Evolutionary conservation across 2,797 vertebrate genomes (phyloP), one percentile per base, ranked within the genome.

Genomic region (Pangasius djambal): DNA sequence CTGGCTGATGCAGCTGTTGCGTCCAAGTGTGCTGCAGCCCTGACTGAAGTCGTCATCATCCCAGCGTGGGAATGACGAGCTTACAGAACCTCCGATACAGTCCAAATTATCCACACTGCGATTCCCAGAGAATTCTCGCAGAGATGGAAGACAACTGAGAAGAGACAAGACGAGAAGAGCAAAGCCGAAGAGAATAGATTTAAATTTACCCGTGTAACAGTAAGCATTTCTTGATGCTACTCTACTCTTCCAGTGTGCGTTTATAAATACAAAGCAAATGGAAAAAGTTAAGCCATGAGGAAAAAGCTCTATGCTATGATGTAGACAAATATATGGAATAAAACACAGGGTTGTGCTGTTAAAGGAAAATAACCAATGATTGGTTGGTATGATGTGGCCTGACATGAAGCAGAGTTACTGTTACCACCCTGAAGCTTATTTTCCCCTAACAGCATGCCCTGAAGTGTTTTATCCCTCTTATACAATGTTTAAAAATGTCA

Each of bases 11-110:
- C 96, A 95, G 93, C 95, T 96, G 34, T 94, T 95, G 78, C 96
- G 95, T 48, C 95, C 95, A 90, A 97, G 89, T 1, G 96, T 98
- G 94, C 98, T 98, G 83, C 97, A 96, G 93, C 97, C 96, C 92
- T 97, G 97, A 93, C 98, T 98, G 94, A 98, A 98, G 94, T 98
- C 97, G 92, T 99, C 98, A 86, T 99, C 98, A 84, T 99, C 98
- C 99, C 99, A 99, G 91, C 94, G 96, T 0, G 97, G 96, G 94
- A 98, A 97, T 92, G 97, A 96, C 3, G 97, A 97, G 88, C 96
- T 95, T 88, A 96, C 94, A 52, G 97, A 94, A 87, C 97, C 97
- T 89, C 96, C 98, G 0, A 99, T 97, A 86, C 97, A 98, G 95
- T 99, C 98, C 90, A 99, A 94, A 93, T 97, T 97, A 94, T 99